Evolutionary conservation across 2,797 vertebrate genomes (phyloP).

Genomic region (Takifugu rubripes): DNA sequence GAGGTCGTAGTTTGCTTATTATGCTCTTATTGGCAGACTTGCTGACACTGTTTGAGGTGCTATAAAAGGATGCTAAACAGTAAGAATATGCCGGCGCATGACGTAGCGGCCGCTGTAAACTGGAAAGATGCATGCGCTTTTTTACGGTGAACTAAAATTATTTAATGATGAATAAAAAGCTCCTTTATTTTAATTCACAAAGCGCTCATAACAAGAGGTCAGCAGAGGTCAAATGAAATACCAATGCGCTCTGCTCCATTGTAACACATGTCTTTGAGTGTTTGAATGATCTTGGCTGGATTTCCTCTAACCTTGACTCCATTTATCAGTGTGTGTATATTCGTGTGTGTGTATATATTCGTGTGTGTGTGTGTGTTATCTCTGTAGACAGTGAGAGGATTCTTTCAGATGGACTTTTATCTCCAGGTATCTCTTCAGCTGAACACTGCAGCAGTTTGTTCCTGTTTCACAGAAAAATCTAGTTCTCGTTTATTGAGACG

Average conservation of each 20-base stretch:
- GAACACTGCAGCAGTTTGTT: no score
- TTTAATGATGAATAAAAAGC: not conserved
- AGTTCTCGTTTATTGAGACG: slow-evolving; percentile 27
- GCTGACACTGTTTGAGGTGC: no score
- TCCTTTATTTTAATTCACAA: not conserved
- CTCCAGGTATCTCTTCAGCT: slow-evolving; percentile 17
- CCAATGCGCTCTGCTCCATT: slow-evolving; percentile 8
- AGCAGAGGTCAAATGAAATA: slow-evolving; percentile 22
- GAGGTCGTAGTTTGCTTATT: no score
- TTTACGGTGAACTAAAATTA: no score
- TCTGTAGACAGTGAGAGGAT: slow-evolving; percentile 31
- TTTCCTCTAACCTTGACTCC: slow-evolving; percentile 37
- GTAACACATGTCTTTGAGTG: not conserved
- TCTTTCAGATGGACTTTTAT: slow-evolving; percentile 49
- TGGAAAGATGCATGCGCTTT: no score
- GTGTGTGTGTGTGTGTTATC: slow-evolving; percentile 18
- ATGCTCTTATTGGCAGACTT: no score
- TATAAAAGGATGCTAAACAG: no score
- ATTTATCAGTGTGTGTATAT: not conserved
- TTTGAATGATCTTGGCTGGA: slow-evolving; percentile 15
- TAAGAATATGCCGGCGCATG: no score
- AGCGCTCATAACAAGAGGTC: slow-evolving; percentile 20
- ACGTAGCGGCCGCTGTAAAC: no score
- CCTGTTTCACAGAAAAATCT: slow-evolving; percentile 51
- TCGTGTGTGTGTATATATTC: not conserved